phyloP scores from a whole-genome alignment of 30 jellyfish, hydroid and myxozoan species.

The Sanderia malayensis region DNA sequence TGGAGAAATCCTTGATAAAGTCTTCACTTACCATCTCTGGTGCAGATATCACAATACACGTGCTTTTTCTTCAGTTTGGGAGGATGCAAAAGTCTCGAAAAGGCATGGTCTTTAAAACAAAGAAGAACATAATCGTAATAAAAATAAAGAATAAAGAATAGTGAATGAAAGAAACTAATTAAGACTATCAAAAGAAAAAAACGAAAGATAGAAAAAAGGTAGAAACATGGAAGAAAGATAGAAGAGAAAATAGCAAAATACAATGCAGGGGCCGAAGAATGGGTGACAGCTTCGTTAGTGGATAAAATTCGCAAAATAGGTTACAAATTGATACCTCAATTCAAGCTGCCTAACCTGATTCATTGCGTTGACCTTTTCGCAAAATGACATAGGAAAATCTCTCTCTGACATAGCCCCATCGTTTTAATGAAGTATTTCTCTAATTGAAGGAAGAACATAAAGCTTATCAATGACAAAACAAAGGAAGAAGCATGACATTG shows the following conservation, averaged over 20 bases:
- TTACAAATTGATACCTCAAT: no score
- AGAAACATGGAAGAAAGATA: no score
- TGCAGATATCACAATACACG: slow-evolving; percentile 82
- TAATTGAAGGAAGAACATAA: no score
- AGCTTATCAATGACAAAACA: no score
- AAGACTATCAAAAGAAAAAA: no score
- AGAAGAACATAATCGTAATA: background rate
- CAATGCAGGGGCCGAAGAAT: background rate
- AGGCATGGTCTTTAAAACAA: background rate
- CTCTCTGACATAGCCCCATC: slow-evolving; percentile 71
- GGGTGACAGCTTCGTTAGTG: background rate
- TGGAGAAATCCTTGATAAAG: background rate
- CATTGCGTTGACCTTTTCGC: slow-evolving; percentile 69
- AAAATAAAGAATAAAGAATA: no score
- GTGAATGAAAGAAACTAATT: no score
- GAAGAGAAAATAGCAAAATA: no score
- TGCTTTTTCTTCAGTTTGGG: slow-evolving; percentile 61
- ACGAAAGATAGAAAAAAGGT: no score
- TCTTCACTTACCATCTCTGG: slow-evolving; percentile 59
- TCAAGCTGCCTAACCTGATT: no score
- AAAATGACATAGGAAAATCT: slow-evolving; percentile 71
- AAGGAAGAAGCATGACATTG: no score
- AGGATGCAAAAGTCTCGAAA: slow-evolving; percentile 78
- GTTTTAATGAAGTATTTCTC: slow-evolving; percentile 66
- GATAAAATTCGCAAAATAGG: background rate